Evolutionary conservation across 1,140 invertebrate species (phyloP), one percentile per base, ranked within the genome.

Genomic region (Rhagoletis zephyria): DNA sequence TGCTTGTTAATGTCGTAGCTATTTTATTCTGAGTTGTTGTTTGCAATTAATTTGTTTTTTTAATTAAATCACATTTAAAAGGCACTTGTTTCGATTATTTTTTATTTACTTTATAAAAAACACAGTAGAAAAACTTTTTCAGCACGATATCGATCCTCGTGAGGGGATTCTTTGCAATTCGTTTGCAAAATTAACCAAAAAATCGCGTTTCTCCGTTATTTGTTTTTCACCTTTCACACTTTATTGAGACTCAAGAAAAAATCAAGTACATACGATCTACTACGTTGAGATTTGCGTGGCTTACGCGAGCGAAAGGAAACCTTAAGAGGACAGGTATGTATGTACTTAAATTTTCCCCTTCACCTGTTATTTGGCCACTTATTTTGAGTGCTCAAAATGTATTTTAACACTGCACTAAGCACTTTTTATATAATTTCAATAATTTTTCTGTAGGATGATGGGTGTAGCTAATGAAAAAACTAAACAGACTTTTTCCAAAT

Each of bases 111-210:
- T 40, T 19, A 81, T 19, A 48, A 19, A 30, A 30, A 56, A 81
- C 30, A 1, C 3, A 5, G 14, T 48, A 48, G 40, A 45, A 61
- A 64, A 45, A 12, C 45, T 67, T 16, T 14, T 12, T 87, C 19
- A 81, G 51, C 67, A 86, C 87, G 87, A 88, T 88, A 86, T 85
- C 60, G 56, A 88, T 86, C 87, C 85, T 88, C 87, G 87, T 81
- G 85, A 77, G 67, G 65, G 85, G 85, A 86, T 86, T 59, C 19
- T 81, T 65, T 85, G 48, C 7, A 77, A 7, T 87, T 87, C 19
- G 19, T 40, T 59, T 61, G 70, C 12, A 48, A 81, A 87, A 87
- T n/a, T 42, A n/a, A 2, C 61, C 45, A 48, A 7, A 86, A 86
- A 65, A 45, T 51, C 45, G 45, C 45, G 16, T 56, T 70, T 70